Evolutionary conservation across 2,888 invertebrate species (phyloP).

Genomic region (Druceiella hillmani): DNA sequence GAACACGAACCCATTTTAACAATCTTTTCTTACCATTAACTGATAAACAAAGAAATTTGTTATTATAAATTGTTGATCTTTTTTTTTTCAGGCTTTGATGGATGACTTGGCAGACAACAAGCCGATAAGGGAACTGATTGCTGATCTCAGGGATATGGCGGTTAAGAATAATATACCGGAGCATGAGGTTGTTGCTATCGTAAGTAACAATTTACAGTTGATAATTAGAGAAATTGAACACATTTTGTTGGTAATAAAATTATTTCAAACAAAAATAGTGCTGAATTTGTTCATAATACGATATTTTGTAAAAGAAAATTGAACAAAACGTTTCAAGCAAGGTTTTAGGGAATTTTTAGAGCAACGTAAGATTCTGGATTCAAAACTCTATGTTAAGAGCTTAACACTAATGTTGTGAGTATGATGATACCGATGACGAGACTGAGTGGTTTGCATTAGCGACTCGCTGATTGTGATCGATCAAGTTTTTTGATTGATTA

Average conservation of each 20-base stretch:
- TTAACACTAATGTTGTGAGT: too few species aligned
- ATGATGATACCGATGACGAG: conserved; percentile 55
- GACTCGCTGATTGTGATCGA: conserved; percentile 13
- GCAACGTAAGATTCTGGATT: too few species aligned
- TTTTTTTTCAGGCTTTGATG: conserved; percentile 57
- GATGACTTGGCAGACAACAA: conserved; percentile 86
- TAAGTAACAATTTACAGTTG: conserved; percentile 54
- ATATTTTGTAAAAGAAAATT: too few species aligned
- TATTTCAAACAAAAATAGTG: too few species aligned
- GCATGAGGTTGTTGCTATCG: conserved; percentile 83
- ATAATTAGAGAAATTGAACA: too few species aligned
- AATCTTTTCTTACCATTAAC: too few species aligned
- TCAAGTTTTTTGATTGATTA: conserved; percentile 16
- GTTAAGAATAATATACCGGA: conserved; percentile 79
- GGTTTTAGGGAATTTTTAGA: too few species aligned
- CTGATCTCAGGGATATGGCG: conserved; percentile 83
- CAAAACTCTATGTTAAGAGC: too few species aligned
- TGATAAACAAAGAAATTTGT: not conserved
- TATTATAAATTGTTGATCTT: conserved; percentile 5
- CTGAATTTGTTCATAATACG: too few species aligned
- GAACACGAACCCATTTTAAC: too few species aligned
- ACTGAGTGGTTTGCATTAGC: conserved; percentile 33
- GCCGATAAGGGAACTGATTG: conserved; percentile 77
- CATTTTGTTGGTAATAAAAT: too few species aligned
- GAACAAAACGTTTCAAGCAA: too few species aligned